These are phyloP conservation scores for Tetramorium simillimum DNA, from an alignment of 1,140 invertebrate species.

Conservation along the genomic window DNA sequence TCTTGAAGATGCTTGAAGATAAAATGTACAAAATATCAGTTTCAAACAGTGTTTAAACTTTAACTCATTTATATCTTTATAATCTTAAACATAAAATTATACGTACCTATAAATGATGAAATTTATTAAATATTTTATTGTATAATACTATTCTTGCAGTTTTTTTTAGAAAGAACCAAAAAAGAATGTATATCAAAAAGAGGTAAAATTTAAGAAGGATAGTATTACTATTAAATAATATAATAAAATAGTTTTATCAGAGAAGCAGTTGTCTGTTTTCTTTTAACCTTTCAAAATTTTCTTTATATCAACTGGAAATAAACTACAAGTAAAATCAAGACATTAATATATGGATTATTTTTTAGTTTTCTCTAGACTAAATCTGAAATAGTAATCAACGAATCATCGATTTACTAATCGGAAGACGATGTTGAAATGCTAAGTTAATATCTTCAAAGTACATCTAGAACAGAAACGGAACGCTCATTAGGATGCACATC, in stretches of 20 bases:
- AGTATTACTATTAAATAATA: constrained; percentile 1
- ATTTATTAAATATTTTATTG: neutral
- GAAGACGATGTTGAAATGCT: neutral
- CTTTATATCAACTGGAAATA: neutral
- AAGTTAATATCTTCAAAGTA: neutral
- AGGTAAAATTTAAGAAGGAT: neutral
- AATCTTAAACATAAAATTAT: neutral
- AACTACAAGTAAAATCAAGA: neutral
- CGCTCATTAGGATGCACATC: neutral
- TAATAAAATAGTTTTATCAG: neutral
- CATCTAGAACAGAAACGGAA: constrained; percentile 22
- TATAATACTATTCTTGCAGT: neutral
- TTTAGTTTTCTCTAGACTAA: neutral
- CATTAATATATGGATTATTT: neutral
- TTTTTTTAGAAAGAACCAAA: neutral
- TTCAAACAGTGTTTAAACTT: neutral
- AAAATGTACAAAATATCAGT: neutral
- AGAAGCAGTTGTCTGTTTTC: neutral
- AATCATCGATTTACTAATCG: neutral
- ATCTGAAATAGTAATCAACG: neutral
- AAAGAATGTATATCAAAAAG: neutral
- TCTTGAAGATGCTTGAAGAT: neutral
- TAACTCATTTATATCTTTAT: neutral
- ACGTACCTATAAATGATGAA: neutral
- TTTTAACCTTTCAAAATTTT: neutral